Evolutionary conservation across 2,797 vertebrate species (phyloP).

Genomic region (Caiman crocodilus): DNA sequence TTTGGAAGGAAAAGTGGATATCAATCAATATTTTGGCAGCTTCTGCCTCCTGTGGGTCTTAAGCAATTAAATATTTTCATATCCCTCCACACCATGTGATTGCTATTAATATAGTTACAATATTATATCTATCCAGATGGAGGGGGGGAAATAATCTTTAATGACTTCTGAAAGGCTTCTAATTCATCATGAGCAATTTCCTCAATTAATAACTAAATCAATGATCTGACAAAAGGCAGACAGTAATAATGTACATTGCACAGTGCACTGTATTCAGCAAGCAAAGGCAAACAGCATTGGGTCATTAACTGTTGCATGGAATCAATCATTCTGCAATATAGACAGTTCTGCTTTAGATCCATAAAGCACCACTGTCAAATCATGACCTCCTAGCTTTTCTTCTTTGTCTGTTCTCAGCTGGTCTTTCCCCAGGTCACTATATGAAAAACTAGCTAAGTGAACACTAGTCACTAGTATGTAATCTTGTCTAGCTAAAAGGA

Average conservation of each 20-base stretch:
- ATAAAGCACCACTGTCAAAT: background rate
- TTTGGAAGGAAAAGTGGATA: constrained; percentile 2
- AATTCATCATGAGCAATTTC: background rate
- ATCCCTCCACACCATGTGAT: background rate
- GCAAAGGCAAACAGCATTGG: background rate
- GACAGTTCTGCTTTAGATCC: background rate
- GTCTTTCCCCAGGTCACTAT: background rate
- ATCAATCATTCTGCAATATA: background rate
- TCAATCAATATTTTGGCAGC: background rate
- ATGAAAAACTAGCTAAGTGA: background rate
- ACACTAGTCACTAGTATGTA: background rate
- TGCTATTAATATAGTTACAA: background rate
- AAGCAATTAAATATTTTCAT: background rate
- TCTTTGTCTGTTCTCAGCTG: background rate
- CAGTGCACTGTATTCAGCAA: background rate
- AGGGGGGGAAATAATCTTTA: background rate
- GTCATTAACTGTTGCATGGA: background rate
- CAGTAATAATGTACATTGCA: background rate
- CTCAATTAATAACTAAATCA: background rate
- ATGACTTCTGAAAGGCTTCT: background rate
- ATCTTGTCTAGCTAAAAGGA: background rate
- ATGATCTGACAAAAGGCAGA: background rate
- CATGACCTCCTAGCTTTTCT: background rate
- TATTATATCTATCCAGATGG: background rate
- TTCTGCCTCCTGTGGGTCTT: background rate